These are phyloP conservation scores for Platycheirus albimanus DNA, from an alignment of 2,888 invertebrate species.

Conservation along the genomic window DNA sequence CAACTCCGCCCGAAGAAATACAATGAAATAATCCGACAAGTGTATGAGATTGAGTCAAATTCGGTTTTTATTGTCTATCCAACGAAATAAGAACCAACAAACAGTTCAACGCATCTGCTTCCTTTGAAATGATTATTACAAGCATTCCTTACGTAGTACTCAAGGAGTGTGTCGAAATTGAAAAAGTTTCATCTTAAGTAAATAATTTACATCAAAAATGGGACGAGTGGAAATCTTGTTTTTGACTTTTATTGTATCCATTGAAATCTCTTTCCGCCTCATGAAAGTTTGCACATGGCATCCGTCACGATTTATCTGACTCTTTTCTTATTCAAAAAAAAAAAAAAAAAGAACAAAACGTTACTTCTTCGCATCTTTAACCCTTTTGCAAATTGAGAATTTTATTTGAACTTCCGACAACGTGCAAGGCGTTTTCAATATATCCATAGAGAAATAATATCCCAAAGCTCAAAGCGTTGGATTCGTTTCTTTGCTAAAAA, in stretches of 20 bases:
- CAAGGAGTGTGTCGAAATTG: constrained; percentile 29
- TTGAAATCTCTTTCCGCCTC: constrained; percentile 31
- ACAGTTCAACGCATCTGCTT: constrained; percentile 48
- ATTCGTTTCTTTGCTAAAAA: constrained; percentile 26
- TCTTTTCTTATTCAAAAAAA: background rate
- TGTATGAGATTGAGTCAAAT: constrained; percentile 27
- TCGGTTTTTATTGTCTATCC: constrained; percentile 42
- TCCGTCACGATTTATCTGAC: constrained; percentile 55
- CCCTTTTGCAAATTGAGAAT: constrained; percentile 46
- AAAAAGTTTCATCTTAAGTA: constrained; percentile 50
- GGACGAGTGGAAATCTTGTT: background rate
- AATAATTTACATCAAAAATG: constrained; percentile 41
- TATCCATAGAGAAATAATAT: constrained; percentile 38
- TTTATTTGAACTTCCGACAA: constrained; percentile 52
- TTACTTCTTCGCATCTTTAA: constrained; percentile 47
- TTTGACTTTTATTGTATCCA: constrained; percentile 9
- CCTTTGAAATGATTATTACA: constrained; percentile 27
- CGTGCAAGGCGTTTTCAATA: constrained; percentile 63
- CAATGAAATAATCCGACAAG: background rate
- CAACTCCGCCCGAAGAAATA: constrained; percentile 12
- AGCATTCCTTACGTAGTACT: constrained; percentile 6
- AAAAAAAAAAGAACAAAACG: background rate
- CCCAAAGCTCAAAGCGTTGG: constrained; percentile 29
- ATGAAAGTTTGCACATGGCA: constrained; percentile 46
- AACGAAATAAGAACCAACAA: constrained; percentile 22